Base-by-base conservation (phyloP, 2,888 invertebrate genomes). In the Gnatocerus cornutus region DNA sequence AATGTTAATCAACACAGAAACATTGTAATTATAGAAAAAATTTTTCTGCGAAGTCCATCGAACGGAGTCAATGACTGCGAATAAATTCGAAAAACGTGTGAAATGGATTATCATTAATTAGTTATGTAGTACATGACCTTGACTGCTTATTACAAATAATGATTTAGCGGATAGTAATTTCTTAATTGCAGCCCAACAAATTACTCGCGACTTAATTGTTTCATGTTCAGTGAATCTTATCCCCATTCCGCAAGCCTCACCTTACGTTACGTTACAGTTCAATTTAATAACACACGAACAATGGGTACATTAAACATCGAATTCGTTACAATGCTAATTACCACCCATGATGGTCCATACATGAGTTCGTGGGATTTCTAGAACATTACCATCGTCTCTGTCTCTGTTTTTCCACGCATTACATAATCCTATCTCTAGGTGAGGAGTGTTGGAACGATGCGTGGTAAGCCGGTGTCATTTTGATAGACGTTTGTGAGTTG, bases 291-390 rank as follows among this genome's bases (percentile, higher is more conserved):
- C 27, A 65, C 12, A 41, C 50, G 66, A 53, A 68, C 61, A 68
- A 68, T 68, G 67, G 53, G 13, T 46, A 30, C 50, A 56, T 58
- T 50, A 58, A 27, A 21, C 13, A 58, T 43, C 50, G 66, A 66
- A 66, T 50, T 46, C 63, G 63, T 63, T 64, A 56, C 43, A 53
- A 61, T 56, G 33, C 48, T 48, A 61, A 61, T 59, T 59, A 46
- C 33, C 6, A 58, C 27, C 56, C 41, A 56, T 56, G 56, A 56
- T 56, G 41, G 56, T 14, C n/a, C 50, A 46, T 33, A 39, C 46
- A 45, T 6, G 33, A 9, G 16, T 46, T 10, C 61, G 46, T 61
- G 61, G 61, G 61, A 61, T 39, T 61, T 27, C 30, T 56, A 12
- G 10, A 48, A 46, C 58, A 65, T 21, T 52, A 27, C 37, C 45